These are phyloP conservation scores for Microhierax caerulescens DNA, from an alignment of 2,797 vertebrate genomes.

Conservation along the genomic window DNA sequence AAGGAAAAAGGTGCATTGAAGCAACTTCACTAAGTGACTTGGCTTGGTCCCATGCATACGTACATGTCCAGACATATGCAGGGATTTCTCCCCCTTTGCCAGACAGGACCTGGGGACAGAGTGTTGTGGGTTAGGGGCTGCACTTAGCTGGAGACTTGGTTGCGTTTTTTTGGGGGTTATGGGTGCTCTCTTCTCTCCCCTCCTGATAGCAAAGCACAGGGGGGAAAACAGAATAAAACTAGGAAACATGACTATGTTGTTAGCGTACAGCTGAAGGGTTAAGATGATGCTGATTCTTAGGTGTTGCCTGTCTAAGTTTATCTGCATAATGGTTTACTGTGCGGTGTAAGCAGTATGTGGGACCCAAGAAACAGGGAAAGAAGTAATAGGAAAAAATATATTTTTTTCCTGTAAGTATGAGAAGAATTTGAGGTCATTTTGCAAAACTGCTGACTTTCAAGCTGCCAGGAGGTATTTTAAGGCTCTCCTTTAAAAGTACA, in stretches of 20 bases:
- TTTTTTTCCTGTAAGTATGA: background rate
- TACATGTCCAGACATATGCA: background rate
- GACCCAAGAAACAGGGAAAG: background rate
- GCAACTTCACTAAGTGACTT: background rate
- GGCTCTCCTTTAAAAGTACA: background rate
- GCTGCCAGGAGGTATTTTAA: background rate
- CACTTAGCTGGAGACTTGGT: background rate
- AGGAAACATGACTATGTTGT: background rate
- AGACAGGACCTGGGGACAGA: background rate
- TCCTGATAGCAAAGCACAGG: background rate
- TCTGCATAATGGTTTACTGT: background rate
- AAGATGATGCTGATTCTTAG: background rate
- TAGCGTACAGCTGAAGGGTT: background rate
- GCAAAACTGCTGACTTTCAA: background rate
- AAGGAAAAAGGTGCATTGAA: background rate
- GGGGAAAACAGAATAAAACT: background rate
- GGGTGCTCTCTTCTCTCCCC: background rate
- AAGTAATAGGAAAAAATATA: background rate
- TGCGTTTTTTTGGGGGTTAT: rapidly evolving
- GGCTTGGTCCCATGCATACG: rapidly evolving
- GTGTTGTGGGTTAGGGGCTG: background rate
- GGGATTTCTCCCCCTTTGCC: background rate
- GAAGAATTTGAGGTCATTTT: background rate
- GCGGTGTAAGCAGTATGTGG: background rate
- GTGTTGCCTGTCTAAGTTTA: background rate